These are phyloP conservation scores for Gymnothorax javanicus DNA, from an alignment of 2,797 vertebrate species.

Conservation along the genomic window DNA sequence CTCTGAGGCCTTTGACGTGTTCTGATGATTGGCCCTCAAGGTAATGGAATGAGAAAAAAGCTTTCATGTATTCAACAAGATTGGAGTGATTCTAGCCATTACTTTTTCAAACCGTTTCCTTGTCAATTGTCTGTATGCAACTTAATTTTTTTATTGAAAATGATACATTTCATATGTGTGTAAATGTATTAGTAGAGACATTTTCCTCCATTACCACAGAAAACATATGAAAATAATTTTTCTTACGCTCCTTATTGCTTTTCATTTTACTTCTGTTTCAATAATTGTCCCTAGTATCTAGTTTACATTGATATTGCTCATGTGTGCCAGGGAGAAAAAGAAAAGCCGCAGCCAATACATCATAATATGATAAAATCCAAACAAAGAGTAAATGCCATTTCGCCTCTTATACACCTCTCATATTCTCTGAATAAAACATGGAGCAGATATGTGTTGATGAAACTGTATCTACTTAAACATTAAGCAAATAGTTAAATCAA, in stretches of 20 bases:
- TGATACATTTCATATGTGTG: background rate
- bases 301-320: background rate
- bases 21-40: background rate
- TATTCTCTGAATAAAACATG: background rate
- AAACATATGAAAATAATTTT: background rate
- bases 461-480: background rate
- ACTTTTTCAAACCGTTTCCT: background rate
- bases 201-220: background rate
- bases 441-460: background rate
- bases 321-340: background rate
- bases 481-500: background rate
- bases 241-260: background rate
- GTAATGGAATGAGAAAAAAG: background rate
- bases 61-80: background rate
- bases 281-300: background rate
- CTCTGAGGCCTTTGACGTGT: background rate
- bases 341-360: background rate
- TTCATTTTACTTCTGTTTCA: background rate
- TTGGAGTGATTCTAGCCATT: background rate
- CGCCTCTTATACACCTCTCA: background rate
- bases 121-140: background rate
- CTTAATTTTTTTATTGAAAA: conserved; percentile 1
- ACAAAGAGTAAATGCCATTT: background rate
- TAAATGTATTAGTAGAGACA: background rate
- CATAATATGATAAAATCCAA: background rate